phyloP scores from a whole-genome alignment of 1,140 invertebrate genomes.

The Berghia stephanieae region DNA sequence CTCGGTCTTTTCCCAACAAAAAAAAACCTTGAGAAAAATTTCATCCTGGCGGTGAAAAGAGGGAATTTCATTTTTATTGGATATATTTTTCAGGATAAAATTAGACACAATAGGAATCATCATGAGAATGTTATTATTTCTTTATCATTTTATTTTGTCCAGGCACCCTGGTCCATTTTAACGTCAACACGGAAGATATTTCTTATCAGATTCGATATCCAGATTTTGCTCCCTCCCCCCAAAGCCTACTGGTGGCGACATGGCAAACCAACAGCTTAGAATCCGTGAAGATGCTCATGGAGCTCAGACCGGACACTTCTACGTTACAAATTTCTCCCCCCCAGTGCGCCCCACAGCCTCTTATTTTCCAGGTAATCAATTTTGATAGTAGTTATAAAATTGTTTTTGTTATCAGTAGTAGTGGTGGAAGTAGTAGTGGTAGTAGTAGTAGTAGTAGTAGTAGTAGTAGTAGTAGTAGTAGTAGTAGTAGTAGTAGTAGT shows the following conservation, averaged over 20 bases:
- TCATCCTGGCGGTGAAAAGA: background rate
- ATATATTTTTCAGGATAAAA: background rate
- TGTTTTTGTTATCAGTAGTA: too few species aligned
- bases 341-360: constrained; percentile 39
- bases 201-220: constrained; percentile 50
- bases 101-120: background rate
- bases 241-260: constrained; percentile 53
- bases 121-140: background rate
- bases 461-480: too few species aligned
- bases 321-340: constrained; percentile 43
- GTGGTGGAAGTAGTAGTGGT: too few species aligned
- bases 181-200: constrained; percentile 47
- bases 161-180: constrained; percentile 47
- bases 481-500: too few species aligned
- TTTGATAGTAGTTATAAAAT: background rate
- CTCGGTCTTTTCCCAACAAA: too few species aligned
- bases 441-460: too few species aligned
- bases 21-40: background rate
- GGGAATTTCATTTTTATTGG: background rate
- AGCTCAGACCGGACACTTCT: constrained; percentile 48
- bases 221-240: constrained; percentile 45
- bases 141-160: constrained; percentile 8
- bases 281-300: constrained; percentile 55
- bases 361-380: constrained; percentile 56
- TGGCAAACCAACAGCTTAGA: constrained; percentile 56